Evolutionary conservation across 2,797 vertebrate genomes (phyloP).

Genomic region (Parotocinclus haroldoi): DNA sequence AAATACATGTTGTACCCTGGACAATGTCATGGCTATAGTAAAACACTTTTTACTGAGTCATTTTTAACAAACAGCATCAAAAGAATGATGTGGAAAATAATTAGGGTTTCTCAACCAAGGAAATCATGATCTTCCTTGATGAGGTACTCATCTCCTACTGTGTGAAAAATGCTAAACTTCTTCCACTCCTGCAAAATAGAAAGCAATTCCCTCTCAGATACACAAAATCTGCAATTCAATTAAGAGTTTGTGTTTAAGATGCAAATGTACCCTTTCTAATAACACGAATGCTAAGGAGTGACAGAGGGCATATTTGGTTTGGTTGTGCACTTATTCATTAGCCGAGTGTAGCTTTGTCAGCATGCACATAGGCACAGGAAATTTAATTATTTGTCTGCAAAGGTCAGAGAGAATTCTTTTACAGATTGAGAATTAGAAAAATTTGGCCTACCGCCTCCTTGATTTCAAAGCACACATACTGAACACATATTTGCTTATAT

Average conservation of each 20-base stretch:
- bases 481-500: background rate
- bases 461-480: background rate
- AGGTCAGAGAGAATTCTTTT: constrained; percentile 53
- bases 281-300: constrained; percentile 45
- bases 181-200: constrained; percentile 38
- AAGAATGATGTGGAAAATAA: constrained; percentile 23
- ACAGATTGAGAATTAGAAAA: constrained; percentile 12
- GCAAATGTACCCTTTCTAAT: constrained; percentile 70
- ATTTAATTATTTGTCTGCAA: constrained; percentile 57
- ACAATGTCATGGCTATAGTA: too few relatives aligned
- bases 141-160: constrained; percentile 56
- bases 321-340: constrained; percentile 64
- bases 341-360: constrained; percentile 58
- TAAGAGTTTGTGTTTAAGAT: constrained; percentile 65
- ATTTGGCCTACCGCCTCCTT: background rate
- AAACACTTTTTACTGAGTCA: too few relatives aligned
- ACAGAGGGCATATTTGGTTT: constrained; percentile 48
- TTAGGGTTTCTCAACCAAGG: constrained; percentile 9
- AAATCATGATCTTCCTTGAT: constrained; percentile 25
- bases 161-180: constrained; percentile 37
- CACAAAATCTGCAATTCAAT: constrained; percentile 54
- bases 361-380: constrained; percentile 35
- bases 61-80: background rate
- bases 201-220: constrained; percentile 38
- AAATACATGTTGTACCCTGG: too few relatives aligned